These are phyloP conservation scores for Beroe ovata DNA, from an alignment of 37 sponge, comb jelly and placozoan genomes.

Conservation along the genomic window DNA sequence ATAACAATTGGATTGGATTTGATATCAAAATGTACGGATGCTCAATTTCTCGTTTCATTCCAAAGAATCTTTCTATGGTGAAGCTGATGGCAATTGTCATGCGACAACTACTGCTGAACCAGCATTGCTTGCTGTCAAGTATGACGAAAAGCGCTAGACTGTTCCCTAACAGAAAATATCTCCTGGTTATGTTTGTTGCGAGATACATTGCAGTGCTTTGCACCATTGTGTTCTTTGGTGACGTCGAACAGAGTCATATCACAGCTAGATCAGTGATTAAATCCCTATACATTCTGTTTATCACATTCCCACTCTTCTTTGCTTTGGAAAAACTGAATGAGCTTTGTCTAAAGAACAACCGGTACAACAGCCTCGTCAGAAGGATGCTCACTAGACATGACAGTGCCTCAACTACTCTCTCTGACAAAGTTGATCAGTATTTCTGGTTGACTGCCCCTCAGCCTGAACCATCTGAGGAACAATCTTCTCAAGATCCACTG, in stretches of 20 bases:
- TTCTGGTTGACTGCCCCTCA: constrained; percentile 23
- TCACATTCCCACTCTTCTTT: constrained; percentile 2
- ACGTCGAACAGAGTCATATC: neutral
- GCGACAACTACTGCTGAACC: neutral
- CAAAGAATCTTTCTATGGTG: neutral
- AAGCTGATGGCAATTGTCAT: neutral
- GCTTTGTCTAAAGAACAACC: neutral
- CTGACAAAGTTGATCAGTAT: neutral
- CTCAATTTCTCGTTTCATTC: neutral
- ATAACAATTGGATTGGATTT: constrained; percentile 25
- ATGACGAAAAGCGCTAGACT: constrained; percentile 15
- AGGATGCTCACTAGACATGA: neutral
- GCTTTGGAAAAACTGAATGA: neutral
- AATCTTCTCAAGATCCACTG: neutral
- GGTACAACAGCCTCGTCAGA: neutral
- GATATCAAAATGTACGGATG: constrained; percentile 3
- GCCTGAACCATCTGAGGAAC: neutral
- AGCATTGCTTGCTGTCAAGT: constrained; percentile 1
- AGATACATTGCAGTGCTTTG: constrained; percentile 1
- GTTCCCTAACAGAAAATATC: constrained; percentile 7
- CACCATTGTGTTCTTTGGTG: neutral
- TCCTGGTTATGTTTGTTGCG: neutral
- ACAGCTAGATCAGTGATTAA: neutral
- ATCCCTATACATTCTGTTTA: neutral
- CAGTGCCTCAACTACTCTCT: neutral